Percentiles rank a stretch among this genome's conserved stretches.
phyloP scores from a whole-genome alignment of 2,113 vertebrate species.

The Callionymus lyra region DNA sequence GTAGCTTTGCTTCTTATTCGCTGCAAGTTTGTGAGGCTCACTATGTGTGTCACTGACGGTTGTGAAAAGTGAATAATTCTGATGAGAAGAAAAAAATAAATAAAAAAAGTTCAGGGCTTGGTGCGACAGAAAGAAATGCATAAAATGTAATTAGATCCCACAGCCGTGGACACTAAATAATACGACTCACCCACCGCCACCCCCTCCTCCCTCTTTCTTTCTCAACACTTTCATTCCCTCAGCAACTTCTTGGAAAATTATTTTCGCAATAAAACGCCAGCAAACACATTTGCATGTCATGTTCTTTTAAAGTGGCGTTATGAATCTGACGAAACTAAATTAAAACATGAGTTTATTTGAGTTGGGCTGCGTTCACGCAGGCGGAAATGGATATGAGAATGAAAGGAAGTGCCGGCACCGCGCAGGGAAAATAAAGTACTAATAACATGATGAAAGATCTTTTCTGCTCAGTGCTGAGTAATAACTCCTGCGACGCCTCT shows the following conservation, averaged over 20 bases:
- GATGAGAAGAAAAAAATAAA: slow-evolving; percentile 26
- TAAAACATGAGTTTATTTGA: slow-evolving; percentile 82
- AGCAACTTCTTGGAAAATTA: slow-evolving; percentile 63
- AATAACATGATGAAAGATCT: slow-evolving; percentile 84
- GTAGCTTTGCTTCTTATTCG: slow-evolving; percentile 20
- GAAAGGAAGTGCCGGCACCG: slow-evolving; percentile 64
- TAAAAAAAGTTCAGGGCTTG: slow-evolving; percentile 43
- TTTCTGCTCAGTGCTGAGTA: slow-evolving; percentile 77
- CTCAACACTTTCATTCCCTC: slow-evolving; percentile 62
- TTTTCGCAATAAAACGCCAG: slow-evolving; percentile 72
- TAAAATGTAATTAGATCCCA: slow-evolving; percentile 61
- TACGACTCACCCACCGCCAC: slow-evolving; percentile 49
- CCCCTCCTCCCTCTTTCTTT: slow-evolving; percentile 16
- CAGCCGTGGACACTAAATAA: slow-evolving; percentile 58
- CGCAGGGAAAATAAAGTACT: slow-evolving; percentile 71
- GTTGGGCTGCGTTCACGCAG: slow-evolving; percentile 65
- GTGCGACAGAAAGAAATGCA: slow-evolving; percentile 50
- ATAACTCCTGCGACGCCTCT: slow-evolving; percentile 76
- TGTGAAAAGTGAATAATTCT: slow-evolving; percentile 49
- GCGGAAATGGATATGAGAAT: slow-evolving; percentile 64
- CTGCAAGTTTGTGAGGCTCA: slow-evolving; percentile 44
- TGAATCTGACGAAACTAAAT: slow-evolving; percentile 85
- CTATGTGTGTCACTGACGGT: slow-evolving; percentile 62
- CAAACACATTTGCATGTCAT: slow-evolving; percentile 66
- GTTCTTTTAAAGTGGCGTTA: slow-evolving; percentile 73